These are phyloP conservation scores for Nasalis larvatus DNA, from an alignment of 2,113 vertebrate species.

Conservation along the genomic window DNA sequence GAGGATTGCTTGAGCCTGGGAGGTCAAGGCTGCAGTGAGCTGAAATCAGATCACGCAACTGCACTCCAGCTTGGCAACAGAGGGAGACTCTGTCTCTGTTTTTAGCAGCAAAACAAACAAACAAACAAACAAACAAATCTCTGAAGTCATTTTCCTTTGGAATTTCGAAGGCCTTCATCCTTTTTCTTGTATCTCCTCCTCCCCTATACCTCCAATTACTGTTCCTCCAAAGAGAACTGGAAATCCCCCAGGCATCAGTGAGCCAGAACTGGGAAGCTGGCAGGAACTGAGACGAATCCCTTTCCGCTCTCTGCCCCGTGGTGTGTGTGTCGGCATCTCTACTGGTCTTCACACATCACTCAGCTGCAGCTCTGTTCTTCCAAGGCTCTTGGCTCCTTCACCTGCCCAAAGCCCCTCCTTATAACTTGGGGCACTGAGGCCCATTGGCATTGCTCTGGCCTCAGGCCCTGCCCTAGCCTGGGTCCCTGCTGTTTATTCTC, in stretches of 20 bases:
- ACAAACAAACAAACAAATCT: neutral
- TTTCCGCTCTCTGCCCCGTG: neutral
- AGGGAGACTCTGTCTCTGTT: too few relatives aligned
- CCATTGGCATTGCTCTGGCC: rapidly evolving
- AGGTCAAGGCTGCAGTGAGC: too few relatives aligned
- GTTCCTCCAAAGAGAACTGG: neutral
- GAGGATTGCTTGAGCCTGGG: too few relatives aligned
- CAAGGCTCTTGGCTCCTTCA: neutral
- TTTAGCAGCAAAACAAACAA: too few relatives aligned
- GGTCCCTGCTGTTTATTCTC: neutral
- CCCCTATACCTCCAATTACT: rapidly evolving
- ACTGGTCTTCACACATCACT: rapidly evolving
- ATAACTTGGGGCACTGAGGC: too few relatives aligned
- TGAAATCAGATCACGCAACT: too few relatives aligned
- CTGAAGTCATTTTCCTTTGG: neutral
- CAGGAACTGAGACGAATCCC: neutral
- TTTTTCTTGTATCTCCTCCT: neutral
- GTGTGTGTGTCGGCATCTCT: neutral
- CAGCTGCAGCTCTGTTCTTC: neutral
- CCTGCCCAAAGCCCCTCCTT: neutral
- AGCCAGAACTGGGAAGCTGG: neutral
- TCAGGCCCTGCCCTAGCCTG: neutral
- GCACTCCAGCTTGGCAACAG: too few relatives aligned
- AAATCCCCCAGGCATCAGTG: neutral
- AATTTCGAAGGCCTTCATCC: neutral